A percentile compares a stretch with the other conserved stretches of the same genome.
These are phyloP conservation scores for Clarias batrachus DNA, from an alignment of 2,113 vertebrate genomes.

Conservation along the genomic window DNA sequence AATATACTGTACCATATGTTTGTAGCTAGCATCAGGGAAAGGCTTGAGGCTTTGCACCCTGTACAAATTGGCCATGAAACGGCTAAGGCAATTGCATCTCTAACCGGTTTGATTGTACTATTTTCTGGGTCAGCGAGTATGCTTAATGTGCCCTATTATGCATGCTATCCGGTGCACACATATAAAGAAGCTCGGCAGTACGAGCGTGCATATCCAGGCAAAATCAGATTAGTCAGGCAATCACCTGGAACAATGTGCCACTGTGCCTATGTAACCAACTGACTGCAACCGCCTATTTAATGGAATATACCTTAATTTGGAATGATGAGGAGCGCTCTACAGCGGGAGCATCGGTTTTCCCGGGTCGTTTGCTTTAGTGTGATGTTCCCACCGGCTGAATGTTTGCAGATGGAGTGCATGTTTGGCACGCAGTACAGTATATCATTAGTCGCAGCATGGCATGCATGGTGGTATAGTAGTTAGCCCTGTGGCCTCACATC, in stretches of 20 bases:
- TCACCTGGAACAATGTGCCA: slow-evolving; percentile 51
- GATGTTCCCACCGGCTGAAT: slow-evolving; percentile 5
- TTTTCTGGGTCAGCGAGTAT: slow-evolving; percentile 37
- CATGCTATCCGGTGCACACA: slow-evolving; percentile 32
- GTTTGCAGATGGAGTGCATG: slow-evolving; percentile 9
- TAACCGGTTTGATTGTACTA: slow-evolving; percentile 29
- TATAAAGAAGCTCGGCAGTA: slow-evolving; percentile 27
- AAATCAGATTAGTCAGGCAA: slow-evolving; percentile 54
- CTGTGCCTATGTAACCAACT: slow-evolving; percentile 43
- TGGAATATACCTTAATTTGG: slow-evolving; percentile 43
- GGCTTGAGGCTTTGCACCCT: too few relatives aligned
- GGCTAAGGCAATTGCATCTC: slow-evolving; percentile 2
- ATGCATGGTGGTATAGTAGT: too few relatives aligned
- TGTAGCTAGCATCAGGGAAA: too few relatives aligned
- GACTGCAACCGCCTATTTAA: slow-evolving; percentile 44
- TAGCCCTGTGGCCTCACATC: too few relatives aligned
- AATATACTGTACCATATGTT: too few relatives aligned
- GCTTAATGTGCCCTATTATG: slow-evolving; percentile 29
- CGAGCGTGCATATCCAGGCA: slow-evolving; percentile 38
- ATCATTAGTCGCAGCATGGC: background rate
- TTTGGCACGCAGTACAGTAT: background rate
- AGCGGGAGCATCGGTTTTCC: slow-evolving; percentile 10
- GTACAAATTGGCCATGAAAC: background rate
- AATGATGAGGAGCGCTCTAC: slow-evolving; percentile 44
- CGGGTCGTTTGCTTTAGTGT: slow-evolving; percentile 2